Conservation (phyloP, 2,888 invertebrate genomes). For the Beris morrisii region DNA sequence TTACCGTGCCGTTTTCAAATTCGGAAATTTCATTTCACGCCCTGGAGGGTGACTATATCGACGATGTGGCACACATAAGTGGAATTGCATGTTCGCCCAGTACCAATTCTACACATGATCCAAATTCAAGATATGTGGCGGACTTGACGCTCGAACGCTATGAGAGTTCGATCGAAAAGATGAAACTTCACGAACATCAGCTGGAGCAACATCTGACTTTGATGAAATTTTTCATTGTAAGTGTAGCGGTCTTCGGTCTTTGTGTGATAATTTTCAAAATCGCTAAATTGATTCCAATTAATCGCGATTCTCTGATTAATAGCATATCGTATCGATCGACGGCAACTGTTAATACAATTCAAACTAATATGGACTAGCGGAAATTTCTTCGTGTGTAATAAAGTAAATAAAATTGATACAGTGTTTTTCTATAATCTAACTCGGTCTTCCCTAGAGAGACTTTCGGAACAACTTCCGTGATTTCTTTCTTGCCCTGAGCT, state of each 20-base stretch:
- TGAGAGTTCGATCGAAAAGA: conserved; percentile 39
- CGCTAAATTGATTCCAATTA: not conserved
- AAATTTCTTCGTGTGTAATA: too few relatives aligned
- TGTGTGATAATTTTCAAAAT: conserved; percentile 28
- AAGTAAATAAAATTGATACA: too few relatives aligned
- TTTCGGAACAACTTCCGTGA: too few relatives aligned
- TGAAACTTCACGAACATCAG: conserved; percentile 46
- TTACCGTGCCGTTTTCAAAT: conserved; percentile 48
- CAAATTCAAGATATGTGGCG: not conserved
- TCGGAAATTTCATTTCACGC: conserved; percentile 49
- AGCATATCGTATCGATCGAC: conserved; percentile 53
- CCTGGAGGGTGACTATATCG: conserved; percentile 42
- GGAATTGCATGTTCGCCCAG: conserved; percentile 50
- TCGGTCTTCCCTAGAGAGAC: too few relatives aligned
- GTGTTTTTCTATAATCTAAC: too few relatives aligned
- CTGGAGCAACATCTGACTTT: conserved; percentile 47
- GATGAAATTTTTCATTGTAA: conserved; percentile 45
- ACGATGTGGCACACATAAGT: conserved; percentile 51
- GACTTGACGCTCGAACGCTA: not conserved
- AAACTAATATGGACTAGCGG: not conserved
- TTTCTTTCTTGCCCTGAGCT: too few relatives aligned
- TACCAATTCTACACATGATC: conserved; percentile 23
- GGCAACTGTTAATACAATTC: conserved; percentile 42
- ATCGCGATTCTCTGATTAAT: conserved; percentile 10
- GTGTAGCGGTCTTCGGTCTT: conserved; percentile 29